A percentile compares a stretch with the other conserved stretches of the same genome.
phyloP scores from a whole-genome alignment of 2,113 vertebrate species.

The Azemiops feae region DNA sequence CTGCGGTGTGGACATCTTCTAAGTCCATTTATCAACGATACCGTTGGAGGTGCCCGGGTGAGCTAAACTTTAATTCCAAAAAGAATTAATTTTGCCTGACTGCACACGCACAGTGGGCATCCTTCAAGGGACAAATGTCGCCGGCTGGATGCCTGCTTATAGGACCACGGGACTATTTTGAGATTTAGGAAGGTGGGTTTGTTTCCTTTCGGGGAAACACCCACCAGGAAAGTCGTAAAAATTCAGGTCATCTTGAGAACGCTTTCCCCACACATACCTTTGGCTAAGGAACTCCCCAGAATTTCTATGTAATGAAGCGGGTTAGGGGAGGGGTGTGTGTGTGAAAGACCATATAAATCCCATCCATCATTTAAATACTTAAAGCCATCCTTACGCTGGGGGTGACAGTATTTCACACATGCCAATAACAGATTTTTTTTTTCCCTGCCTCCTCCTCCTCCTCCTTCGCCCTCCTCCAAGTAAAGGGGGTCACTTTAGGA shows the following conservation, averaged over 20 bases:
- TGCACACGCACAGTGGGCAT: not conserved
- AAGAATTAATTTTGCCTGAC: not conserved
- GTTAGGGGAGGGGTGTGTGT: too few species aligned
- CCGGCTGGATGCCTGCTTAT: not conserved
- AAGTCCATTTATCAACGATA: not conserved
- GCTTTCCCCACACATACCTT: constrained; percentile 64
- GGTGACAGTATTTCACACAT: constrained; percentile 75
- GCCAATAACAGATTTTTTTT: constrained; percentile 65
- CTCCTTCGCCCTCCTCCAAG: not conserved
- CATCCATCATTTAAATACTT: constrained; percentile 78
- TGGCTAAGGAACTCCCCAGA: constrained; percentile 69
- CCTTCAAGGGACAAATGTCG: not conserved
- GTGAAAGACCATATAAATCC: constrained; percentile 61
- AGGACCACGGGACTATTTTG: not conserved
- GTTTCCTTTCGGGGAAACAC: constrained; percentile 22
- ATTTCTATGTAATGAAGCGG: constrained; percentile 70
- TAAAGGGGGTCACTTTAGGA: constrained; percentile 74
- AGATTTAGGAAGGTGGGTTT: not conserved
- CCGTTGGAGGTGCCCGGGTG: not conserved
- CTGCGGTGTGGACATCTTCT: not conserved
- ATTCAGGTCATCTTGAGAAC: constrained; percentile 46
- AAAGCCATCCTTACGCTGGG: constrained; percentile 70
- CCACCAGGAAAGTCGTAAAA: constrained; percentile 42
- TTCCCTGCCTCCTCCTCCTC: not conserved
- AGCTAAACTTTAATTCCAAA: not conserved